Evolutionary conservation across 2,888 invertebrate species (phyloP).

Genomic region (Cataglyphis altisquamis): DNA sequence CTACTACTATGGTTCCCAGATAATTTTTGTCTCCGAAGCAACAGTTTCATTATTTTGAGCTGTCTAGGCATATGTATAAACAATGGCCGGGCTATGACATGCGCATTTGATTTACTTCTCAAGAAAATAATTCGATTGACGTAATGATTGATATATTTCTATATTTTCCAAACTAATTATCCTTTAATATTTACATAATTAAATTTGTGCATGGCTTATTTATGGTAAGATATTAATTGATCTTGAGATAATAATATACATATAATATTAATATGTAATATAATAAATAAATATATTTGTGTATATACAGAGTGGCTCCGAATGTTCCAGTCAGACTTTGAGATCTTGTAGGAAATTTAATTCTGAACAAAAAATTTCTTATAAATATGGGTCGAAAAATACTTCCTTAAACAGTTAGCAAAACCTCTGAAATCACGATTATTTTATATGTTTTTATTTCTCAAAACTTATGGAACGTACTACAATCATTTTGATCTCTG

Average conservation of each 20-base stretch:
- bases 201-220: neutral
- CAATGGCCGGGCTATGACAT: slow-evolving; percentile 22
- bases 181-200: neutral
- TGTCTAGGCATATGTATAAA: slow-evolving; percentile 14
- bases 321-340: no score
- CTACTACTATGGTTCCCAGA: neutral
- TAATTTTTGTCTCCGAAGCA: slow-evolving; percentile 2
- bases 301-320: neutral
- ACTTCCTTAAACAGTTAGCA: no score
- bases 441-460: no score
- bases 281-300: neutral
- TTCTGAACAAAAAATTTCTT: no score
- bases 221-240: neutral
- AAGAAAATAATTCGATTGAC: slow-evolving; percentile 5
- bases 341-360: no score
- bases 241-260: neutral
- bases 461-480: no score
- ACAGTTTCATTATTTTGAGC: slow-evolving; percentile 15
- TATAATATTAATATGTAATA: neutral
- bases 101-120: slow-evolving; percentile 3
- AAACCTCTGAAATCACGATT: no score
- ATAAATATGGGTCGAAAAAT: no score
- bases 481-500: no score
- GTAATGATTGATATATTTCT: neutral
- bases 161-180: neutral